Conservation (phyloP, 1,140 invertebrate genomes). For the Drosophila eugracilis region DNA sequence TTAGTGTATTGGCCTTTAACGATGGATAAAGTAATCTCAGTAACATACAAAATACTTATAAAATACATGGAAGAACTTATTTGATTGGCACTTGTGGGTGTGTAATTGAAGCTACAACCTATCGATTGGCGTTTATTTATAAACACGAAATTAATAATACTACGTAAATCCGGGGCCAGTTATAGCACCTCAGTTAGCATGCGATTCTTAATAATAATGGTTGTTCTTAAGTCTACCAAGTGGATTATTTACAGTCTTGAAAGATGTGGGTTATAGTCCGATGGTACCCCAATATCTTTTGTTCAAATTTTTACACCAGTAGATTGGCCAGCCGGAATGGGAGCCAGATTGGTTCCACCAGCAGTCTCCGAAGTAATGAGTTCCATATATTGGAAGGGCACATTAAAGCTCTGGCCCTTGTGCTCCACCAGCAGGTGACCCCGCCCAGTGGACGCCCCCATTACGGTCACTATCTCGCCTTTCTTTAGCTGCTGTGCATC, state of each 20-base stretch:
- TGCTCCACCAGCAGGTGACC: slow-evolving; percentile 94
- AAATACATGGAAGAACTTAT: slow-evolving; percentile 65
- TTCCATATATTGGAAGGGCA: slow-evolving; percentile 93
- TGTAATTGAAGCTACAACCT: slow-evolving; percentile 60
- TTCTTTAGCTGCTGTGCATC: slow-evolving; percentile 87
- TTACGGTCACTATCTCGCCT: slow-evolving; percentile 92
- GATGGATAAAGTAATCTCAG: slow-evolving; percentile 16
- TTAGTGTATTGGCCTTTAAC: slow-evolving; percentile 1
- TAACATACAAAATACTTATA: slow-evolving; percentile 27
- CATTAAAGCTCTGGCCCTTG: slow-evolving; percentile 91
- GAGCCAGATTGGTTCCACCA: neutral
- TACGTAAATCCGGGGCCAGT: slow-evolving; percentile 32
- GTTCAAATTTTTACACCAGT: slow-evolving; percentile 63
- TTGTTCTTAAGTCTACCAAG: slow-evolving; percentile 6
- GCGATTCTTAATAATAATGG: slow-evolving; percentile 8
- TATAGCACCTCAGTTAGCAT: slow-evolving; percentile 22
- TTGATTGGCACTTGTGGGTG: slow-evolving; percentile 72
- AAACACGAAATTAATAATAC: slow-evolving; percentile 53
- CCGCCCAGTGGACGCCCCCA: slow-evolving; percentile 91
- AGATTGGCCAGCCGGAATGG: slow-evolving; percentile 21
- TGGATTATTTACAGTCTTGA: slow-evolving; percentile 64
- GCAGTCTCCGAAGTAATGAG: slow-evolving; percentile 39
- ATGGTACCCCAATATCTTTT: neutral
- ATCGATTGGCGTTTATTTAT: slow-evolving; percentile 34
- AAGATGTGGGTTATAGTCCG: neutral